Evolutionary conservation across 1,140 invertebrate genomes (phyloP).

Genomic region (Arion vulgaris): DNA sequence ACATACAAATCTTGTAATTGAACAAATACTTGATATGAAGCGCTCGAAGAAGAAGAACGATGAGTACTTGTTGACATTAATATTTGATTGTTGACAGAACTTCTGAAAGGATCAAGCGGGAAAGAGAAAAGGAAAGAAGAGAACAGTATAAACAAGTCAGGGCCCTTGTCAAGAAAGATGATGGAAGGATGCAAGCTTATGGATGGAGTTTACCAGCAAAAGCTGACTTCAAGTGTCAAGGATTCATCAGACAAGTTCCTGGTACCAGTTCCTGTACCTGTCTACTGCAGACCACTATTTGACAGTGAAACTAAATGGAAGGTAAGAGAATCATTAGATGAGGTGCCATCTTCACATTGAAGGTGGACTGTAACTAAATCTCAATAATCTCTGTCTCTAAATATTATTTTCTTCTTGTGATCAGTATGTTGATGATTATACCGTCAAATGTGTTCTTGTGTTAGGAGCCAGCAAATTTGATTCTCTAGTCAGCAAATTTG

Average conservation of each 20-base stretch:
- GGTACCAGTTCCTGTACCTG: conserved; percentile 92
- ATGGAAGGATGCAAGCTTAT: conserved; percentile 92
- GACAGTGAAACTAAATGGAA: conserved; percentile 96
- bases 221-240: conserved; percentile 54
- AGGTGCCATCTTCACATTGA: too few species aligned
- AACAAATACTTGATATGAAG: too few species aligned
- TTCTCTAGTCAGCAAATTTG: too few species aligned
- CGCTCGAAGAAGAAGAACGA: too few species aligned
- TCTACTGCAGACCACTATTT: conserved; percentile 92
- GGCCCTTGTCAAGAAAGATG: conserved; percentile 95
- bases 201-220: conserved; percentile 95
- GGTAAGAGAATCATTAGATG: conserved; percentile 75
- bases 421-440: too few species aligned
- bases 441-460: too few species aligned
- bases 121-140: conserved; percentile 82
- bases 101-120: conserved; percentile 67
- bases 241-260: conserved; percentile 68
- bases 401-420: too few species aligned
- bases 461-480: too few species aligned
- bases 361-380: too few species aligned
- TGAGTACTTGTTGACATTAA: too few species aligned
- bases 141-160: conserved; percentile 92
- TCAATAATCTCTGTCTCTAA: too few species aligned
- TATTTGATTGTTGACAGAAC: neutral
- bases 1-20: too few species aligned